phyloP scores from a whole-genome alignment of 2,797 vertebrate species.

The Acanthopagrus latus region DNA sequence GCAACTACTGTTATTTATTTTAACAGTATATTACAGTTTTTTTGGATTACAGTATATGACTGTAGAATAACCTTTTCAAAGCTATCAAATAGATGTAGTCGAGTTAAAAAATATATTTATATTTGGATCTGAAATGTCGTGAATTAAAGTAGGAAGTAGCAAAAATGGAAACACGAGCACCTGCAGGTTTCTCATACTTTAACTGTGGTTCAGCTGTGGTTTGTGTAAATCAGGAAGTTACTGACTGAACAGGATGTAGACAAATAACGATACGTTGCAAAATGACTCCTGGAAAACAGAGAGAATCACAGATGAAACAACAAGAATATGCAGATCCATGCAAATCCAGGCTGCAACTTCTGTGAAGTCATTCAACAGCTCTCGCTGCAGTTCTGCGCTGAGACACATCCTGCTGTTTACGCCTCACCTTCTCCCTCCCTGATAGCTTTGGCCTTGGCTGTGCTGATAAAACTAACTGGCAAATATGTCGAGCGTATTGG shows the following conservation, averaged over 20 bases:
- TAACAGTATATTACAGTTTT: too few species aligned
- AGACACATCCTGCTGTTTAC: constrained; percentile 31
- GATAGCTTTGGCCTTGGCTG: constrained; percentile 30
- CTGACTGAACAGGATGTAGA: neutral
- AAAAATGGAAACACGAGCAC: too few species aligned
- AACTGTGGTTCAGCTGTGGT: neutral
- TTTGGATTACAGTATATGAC: too few species aligned
- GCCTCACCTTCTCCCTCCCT: constrained; percentile 15
- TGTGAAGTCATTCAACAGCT: constrained; percentile 32
- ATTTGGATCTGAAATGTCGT: too few species aligned
- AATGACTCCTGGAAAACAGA: neutral
- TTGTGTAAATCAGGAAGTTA: neutral
- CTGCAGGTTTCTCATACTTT: too few species aligned
- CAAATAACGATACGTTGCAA: neutral
- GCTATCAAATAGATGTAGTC: too few species aligned
- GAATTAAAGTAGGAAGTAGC: too few species aligned
- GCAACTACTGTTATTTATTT: too few species aligned
- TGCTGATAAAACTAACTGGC: constrained; percentile 59
- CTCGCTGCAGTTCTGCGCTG: neutral
- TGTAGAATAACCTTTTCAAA: too few species aligned
- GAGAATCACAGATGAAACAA: neutral
- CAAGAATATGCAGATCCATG: too few species aligned
- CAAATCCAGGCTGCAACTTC: constrained; percentile 1
- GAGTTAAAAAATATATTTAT: too few species aligned
- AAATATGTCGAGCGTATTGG: constrained; percentile 54